phyloP scores from a whole-genome alignment of 2,888 invertebrate species.

The Drosophila parthenogenetica region DNA sequence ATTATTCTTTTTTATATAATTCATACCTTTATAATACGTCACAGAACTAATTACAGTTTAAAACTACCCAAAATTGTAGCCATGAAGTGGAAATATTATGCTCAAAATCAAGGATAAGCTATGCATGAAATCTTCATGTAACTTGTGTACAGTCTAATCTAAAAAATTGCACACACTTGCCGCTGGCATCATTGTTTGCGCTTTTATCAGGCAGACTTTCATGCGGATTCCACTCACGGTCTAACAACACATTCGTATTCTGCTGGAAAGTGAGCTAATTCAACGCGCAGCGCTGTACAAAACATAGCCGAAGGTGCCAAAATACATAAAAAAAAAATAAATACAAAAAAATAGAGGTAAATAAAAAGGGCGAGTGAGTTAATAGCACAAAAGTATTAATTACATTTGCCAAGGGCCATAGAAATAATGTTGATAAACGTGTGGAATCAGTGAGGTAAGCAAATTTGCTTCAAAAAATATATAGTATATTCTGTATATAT shows the following conservation, averaged over 20 bases:
- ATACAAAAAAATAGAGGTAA: conserved; percentile 9
- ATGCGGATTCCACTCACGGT: conserved; percentile 29
- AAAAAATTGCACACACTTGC: conserved; percentile 51
- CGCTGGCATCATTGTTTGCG: conserved; percentile 63
- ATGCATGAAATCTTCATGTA: conserved; percentile 29
- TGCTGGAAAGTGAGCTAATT: conserved; percentile 61
- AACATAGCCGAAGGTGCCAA: conserved; percentile 47
- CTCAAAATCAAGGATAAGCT: conserved; percentile 47
- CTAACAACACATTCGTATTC: conserved; percentile 53
- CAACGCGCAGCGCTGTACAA: conserved; percentile 22
- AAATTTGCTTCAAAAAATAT: neutral
- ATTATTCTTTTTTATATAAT: no score
- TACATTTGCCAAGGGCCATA: conserved; percentile 43
- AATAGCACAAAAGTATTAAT: conserved; percentile 60
- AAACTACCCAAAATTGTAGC: neutral
- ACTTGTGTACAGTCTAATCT: conserved; percentile 6
- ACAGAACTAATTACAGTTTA: neutral
- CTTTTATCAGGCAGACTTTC: conserved; percentile 65
- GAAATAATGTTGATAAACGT: conserved; percentile 56
- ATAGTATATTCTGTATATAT: no score
- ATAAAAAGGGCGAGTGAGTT: conserved; percentile 9
- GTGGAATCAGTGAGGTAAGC: neutral
- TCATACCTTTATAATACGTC: no score
- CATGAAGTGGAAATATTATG: conserved; percentile 20
- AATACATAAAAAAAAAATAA: conserved; percentile 30